Base-by-base conservation (phyloP, 2,113 vertebrate species). In the Struthio camelus region DNA sequence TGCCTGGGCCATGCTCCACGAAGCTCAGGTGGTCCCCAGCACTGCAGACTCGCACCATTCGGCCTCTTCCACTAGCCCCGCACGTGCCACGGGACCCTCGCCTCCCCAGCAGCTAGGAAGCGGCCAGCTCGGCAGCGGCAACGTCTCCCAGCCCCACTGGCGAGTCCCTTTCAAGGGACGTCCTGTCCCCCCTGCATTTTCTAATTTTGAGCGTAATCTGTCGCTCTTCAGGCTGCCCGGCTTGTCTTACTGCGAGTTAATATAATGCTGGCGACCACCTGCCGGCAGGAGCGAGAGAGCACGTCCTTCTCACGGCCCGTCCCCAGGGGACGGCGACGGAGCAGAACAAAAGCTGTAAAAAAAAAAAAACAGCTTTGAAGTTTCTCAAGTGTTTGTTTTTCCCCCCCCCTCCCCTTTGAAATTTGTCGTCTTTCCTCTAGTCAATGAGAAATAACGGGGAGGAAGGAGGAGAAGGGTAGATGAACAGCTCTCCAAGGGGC, bases 141-240 rank as follows among this genome's bases (percentile, higher is more conserved):
- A 30, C 18, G 2, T 38, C 62, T 70, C 71, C 51, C 0, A 0
- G 14, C 56, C 61, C 70, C 64, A 61, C 2, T 2, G 11, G 6
- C 4, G 28, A 59, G 51, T 56, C 19, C 16, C 22, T 82, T 53
- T 48, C 3, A 0, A 34, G 84, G n/a, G 3, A 61, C 46, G 54
- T 50, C 62, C 71, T 50, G 40, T 42, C 32, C 84, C 87, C 8
- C 4, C n/a, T 0, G 46, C 0, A 12, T 67, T 96, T 94, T 89
- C 95, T 97, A 81, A 93, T 96, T 96, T 92, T 61, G 79, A 89
- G n/a, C 30, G 64, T 83, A 46, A 96, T 77, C 66, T 82, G 53
- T 54, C 2, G 2, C 94, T 92, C 94, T 44, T 79, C 84, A 85
- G 69, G 94, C 92, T 25, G 28, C 28, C 28, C 30, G 14, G 61